Evolutionary conservation across 2,888 invertebrate genomes (phyloP), one percentile per base, ranked within the genome.

Genomic region (Yponomeuta evonymella): DNA sequence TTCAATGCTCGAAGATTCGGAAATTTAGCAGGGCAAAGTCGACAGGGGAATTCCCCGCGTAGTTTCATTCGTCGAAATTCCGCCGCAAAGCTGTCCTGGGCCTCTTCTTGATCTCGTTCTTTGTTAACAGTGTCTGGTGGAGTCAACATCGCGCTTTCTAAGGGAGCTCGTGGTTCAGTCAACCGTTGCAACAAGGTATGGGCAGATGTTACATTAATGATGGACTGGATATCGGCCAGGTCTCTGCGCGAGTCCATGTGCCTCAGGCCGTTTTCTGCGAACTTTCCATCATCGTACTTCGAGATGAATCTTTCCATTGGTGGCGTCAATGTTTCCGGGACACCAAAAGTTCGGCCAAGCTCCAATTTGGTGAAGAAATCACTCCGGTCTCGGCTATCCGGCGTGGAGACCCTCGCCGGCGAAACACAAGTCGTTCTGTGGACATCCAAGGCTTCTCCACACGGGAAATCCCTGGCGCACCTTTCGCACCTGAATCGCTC

Each of bases 51-150:
- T 81, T 97, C 97, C 0, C 97, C 97, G 62, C 97, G 95, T 68
- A 97, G 83, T 81, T 97, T 97, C 97, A 97, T 97, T 76, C 96
- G 95, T n/a, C 97, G 93, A 77, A 97, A 97, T 77, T 97, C 97
- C 0, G 96, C 95, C 1, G 96, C 96, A 78, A 97, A 97, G 62
- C 95, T 94, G 79, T 97, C 97, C 83, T 97, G 97, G 0, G 95
- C 94, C 82, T 97, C 97, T 80, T 96, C 89, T 73, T 86, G 86
- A 15, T 91, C 89, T 63, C 89, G 80, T 23, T 93, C 91, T 74
- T 89, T 91, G 1, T 78, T 76, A 66, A 86, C 79, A 43, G 91
- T 88, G 74, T 91, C 88, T 1, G 90, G 89, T 63, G 92, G 89
- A n/a, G 90, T 90, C 8, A 92, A 77, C 12, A 89, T 87, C 23